phyloP scores from a whole-genome alignment of 2,797 vertebrate genomes.

The Spondyliosoma cantharus region DNA sequence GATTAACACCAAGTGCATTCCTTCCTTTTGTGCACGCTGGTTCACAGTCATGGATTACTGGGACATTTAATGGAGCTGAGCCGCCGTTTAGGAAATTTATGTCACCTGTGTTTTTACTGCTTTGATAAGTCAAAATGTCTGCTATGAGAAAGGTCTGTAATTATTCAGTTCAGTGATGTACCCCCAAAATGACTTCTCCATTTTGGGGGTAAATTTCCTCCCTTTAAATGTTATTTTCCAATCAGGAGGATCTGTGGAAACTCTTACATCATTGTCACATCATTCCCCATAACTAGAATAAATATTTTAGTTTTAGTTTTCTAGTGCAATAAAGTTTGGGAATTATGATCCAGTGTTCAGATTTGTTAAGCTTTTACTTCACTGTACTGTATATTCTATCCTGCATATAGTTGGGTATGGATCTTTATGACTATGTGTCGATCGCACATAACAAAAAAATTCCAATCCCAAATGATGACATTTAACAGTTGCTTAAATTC shows the following conservation, averaged over 20 bases:
- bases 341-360: background rate
- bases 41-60: slow-evolving; percentile 7
- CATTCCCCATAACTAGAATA: background rate
- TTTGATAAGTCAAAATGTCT: background rate
- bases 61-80: slow-evolving; percentile 13
- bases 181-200: background rate
- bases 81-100: slow-evolving; percentile 5
- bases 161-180: background rate
- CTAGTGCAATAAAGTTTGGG: background rate
- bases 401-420: background rate
- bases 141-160: background rate
- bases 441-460: background rate
- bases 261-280: background rate
- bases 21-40: slow-evolving; percentile 9
- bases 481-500: background rate
- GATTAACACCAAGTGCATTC: background rate
- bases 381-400: background rate
- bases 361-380: background rate
- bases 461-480: background rate
- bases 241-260: background rate
- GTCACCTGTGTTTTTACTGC: background rate
- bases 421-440: too few species aligned
- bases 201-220: background rate
- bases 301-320: too few species aligned
- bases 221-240: background rate